A percentile compares a stretch with the other conserved stretches of the same genome.
Evolutionary conservation across 2,888 invertebrate genomes (phyloP).

Genomic region (Muschampia plurimacula): DNA sequence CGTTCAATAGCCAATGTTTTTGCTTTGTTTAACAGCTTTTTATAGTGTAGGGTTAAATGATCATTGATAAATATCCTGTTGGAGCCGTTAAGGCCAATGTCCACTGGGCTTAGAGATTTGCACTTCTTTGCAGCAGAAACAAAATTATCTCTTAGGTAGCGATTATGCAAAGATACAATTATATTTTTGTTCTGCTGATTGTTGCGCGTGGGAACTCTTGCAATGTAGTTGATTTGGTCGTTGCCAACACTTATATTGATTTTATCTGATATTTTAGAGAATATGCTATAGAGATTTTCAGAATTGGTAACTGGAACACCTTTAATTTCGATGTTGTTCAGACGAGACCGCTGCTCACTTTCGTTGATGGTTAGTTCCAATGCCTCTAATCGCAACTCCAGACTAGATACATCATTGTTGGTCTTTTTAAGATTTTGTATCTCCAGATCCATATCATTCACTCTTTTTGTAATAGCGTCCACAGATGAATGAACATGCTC

Average conservation of each 20-base stretch:
- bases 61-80: constrained; percentile 20
- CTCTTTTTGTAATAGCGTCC: not conserved
- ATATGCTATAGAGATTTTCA: not conserved
- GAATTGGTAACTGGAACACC: not conserved
- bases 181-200: constrained; percentile 18
- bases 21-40: constrained; percentile 1
- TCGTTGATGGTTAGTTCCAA: not conserved
- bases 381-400: not conserved
- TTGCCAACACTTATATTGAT: not conserved
- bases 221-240: not conserved
- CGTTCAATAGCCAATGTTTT: constrained; percentile 16
- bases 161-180: constrained; percentile 13
- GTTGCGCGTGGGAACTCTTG: constrained; percentile 3
- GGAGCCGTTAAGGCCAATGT: constrained; percentile 9
- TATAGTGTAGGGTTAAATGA: constrained; percentile 5
- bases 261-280: not conserved
- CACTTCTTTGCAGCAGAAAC: constrained; percentile 22
- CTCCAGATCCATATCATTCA: not conserved
- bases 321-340: constrained; percentile 11
- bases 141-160: constrained; percentile 20
- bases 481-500: not conserved
- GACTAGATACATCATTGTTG: not conserved
- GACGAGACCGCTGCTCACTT: not conserved
- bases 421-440: not conserved
- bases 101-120: not conserved